phyloP scores from a whole-genome alignment of 2,113 vertebrate genomes.

The Podarcis cretensis region DNA sequence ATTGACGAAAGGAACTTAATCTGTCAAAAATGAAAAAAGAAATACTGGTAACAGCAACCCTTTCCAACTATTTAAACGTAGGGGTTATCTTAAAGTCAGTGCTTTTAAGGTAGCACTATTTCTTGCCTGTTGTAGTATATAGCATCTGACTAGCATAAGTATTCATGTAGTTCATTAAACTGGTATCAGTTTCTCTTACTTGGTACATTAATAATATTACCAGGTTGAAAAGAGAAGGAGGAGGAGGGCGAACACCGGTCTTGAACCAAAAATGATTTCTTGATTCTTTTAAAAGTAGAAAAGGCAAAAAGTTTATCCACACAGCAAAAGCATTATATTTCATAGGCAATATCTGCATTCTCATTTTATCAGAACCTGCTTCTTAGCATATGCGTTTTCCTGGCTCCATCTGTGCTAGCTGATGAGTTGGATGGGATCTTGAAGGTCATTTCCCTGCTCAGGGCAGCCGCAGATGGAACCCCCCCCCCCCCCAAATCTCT shows the following conservation, averaged over 20 bases:
- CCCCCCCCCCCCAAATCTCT: too few species aligned
- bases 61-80: not conserved
- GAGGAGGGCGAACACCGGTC: not conserved
- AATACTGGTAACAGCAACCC: not conserved
- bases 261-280: not conserved
- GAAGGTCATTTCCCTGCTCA: too few species aligned
- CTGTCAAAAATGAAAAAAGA: not conserved
- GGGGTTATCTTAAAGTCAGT: not conserved
- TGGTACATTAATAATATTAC: not conserved
- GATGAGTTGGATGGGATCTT: too few species aligned
- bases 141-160: not conserved
- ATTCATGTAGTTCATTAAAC: not conserved
- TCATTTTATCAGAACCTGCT: not conserved
- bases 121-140: not conserved
- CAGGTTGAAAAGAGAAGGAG: not conserved
- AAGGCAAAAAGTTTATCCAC: not conserved
- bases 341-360: not conserved
- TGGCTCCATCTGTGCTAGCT: too few species aligned
- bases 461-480: too few species aligned
- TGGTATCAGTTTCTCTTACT: not conserved
- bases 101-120: not conserved
- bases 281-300: not conserved
- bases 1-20: not conserved
- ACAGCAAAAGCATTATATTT: not conserved
- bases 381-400: not conserved